Evolutionary conservation across 1,140 invertebrate genomes (phyloP).

Genomic region (Apolygus lucorum): DNA sequence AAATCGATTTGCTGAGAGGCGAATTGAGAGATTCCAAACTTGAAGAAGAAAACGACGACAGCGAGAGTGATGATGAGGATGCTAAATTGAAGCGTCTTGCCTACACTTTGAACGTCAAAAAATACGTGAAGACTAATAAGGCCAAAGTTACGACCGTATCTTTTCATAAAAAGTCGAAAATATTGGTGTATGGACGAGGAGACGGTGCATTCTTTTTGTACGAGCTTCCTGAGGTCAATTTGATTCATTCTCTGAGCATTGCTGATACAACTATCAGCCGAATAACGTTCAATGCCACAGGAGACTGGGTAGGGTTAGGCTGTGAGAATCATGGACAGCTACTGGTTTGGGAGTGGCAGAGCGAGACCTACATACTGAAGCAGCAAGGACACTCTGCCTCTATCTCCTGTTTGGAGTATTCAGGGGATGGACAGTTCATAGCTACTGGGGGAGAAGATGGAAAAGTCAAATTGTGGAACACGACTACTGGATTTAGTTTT

Average conservation of each 20-base stretch:
- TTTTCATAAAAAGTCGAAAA: conserved; percentile 66
- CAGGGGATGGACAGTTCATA: conserved; percentile 80
- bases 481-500: conserved; percentile 80
- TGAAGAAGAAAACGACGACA: conserved; percentile 33
- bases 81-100: conserved; percentile 44
- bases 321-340: conserved; percentile 78
- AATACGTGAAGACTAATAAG: conserved; percentile 60
- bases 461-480: conserved; percentile 95
- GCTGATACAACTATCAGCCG: conserved; percentile 70
- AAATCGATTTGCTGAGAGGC: conserved; percentile 43
- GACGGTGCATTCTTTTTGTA: conserved; percentile 81
- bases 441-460: conserved; percentile 91
- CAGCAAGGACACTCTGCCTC: conserved; percentile 89
- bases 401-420: conserved; percentile 82
- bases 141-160: conserved; percentile 62
- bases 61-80: conserved; percentile 33
- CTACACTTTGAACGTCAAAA: conserved; percentile 58
- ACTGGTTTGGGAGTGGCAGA: conserved; percentile 98
- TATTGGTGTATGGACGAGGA: conserved; percentile 73
- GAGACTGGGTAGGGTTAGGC: conserved; percentile 91
- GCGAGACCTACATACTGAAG: conserved; percentile 96
- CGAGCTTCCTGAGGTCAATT: conserved; percentile 83
- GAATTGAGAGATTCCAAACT: conserved; percentile 43
- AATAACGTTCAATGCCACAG: conserved; percentile 70
- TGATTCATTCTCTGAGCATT: conserved; percentile 71